Conservation (phyloP, 2,113 vertebrate genomes). For the Brachirus orientalis region DNA sequence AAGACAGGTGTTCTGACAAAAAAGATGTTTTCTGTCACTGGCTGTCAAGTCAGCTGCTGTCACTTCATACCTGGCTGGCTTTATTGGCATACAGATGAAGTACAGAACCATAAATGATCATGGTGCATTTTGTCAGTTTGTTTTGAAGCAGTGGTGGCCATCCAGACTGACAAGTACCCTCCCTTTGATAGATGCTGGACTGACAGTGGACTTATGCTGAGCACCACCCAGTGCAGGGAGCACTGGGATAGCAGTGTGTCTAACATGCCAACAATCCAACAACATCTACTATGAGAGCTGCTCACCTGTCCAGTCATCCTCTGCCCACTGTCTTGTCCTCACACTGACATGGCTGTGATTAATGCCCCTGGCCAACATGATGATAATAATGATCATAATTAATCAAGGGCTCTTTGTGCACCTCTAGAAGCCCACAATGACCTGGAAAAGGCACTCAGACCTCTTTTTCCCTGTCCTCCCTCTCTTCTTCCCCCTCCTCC, state of each 20-base stretch:
- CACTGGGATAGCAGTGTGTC: slow-evolving; percentile 43
- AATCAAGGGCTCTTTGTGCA: slow-evolving; percentile 82
- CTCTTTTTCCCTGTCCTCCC: slow-evolving; percentile 48
- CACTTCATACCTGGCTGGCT: slow-evolving; percentile 65
- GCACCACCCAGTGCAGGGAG: slow-evolving; percentile 36
- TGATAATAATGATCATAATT: slow-evolving; percentile 85
- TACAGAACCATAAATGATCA: slow-evolving; percentile 71
- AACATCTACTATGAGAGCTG: slow-evolving; percentile 39
- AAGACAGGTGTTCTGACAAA: slow-evolving; percentile 68
- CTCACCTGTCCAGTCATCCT: slow-evolving; percentile 23
- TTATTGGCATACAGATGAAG: slow-evolving; percentile 71
- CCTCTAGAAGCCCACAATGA: slow-evolving; percentile 77
- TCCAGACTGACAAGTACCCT: slow-evolving; percentile 50
- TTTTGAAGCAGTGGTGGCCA: slow-evolving; percentile 33
- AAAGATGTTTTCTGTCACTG: slow-evolving; percentile 49
- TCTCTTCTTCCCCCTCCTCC: slow-evolving; percentile 25
- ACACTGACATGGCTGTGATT: slow-evolving; percentile 76
- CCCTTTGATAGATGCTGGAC: slow-evolving; percentile 57
- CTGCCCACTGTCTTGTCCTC: slow-evolving; percentile 57
- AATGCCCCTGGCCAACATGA: slow-evolving; percentile 76
- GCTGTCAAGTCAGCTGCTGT: slow-evolving; percentile 68
- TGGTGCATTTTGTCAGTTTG: slow-evolving; percentile 44
- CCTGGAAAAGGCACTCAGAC: slow-evolving; percentile 80
- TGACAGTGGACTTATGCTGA: slow-evolving; percentile 64
- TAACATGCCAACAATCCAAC: slow-evolving; percentile 49